phyloP scores from a whole-genome alignment of 1,140 invertebrate genomes.

The Drosophila gunungcola region DNA sequence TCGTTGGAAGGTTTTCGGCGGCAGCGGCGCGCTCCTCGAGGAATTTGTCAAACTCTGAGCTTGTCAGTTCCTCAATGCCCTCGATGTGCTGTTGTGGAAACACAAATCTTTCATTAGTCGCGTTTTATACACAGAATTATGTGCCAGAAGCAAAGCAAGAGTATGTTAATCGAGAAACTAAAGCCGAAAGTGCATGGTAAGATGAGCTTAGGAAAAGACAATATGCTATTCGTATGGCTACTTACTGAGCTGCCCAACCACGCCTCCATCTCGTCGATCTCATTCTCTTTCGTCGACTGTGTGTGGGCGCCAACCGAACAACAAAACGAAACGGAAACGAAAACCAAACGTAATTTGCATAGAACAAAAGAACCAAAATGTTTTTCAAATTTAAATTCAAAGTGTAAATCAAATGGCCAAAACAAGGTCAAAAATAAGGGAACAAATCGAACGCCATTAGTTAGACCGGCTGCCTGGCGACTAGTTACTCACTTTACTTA shows the following conservation, averaged over 20 bases:
- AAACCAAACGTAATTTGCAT: constrained; percentile 60
- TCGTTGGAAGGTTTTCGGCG: constrained; percentile 88
- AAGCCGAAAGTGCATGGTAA: constrained; percentile 37
- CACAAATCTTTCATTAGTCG: constrained; percentile 9
- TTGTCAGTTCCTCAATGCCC: constrained; percentile 90
- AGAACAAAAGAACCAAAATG: constrained; percentile 42
- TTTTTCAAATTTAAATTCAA: constrained; percentile 28
- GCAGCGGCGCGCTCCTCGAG: constrained; percentile 94
- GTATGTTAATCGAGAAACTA: constrained; percentile 48
- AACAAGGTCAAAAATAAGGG: constrained; percentile 38
- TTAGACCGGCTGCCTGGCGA: constrained; percentile 45
- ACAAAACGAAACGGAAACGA: constrained; percentile 28
- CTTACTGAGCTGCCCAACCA: constrained; percentile 92
- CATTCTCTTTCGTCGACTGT: constrained; percentile 91
- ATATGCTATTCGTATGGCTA: constrained; percentile 60
- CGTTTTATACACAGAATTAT: not conserved
- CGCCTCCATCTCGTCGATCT: constrained; percentile 97
- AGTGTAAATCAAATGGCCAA: constrained; percentile 41
- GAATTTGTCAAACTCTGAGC: constrained; percentile 96
- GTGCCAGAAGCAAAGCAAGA: constrained; percentile 28
- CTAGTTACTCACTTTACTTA: constrained; percentile 83
- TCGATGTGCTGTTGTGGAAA: constrained; percentile 70
- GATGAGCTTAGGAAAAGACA: constrained; percentile 32
- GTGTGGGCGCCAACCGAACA: constrained; percentile 51
- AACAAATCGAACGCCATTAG: constrained; percentile 65